Base-by-base conservation (phyloP, 1,140 invertebrate genomes). In the Amphibalanus amphitrite region DNA sequence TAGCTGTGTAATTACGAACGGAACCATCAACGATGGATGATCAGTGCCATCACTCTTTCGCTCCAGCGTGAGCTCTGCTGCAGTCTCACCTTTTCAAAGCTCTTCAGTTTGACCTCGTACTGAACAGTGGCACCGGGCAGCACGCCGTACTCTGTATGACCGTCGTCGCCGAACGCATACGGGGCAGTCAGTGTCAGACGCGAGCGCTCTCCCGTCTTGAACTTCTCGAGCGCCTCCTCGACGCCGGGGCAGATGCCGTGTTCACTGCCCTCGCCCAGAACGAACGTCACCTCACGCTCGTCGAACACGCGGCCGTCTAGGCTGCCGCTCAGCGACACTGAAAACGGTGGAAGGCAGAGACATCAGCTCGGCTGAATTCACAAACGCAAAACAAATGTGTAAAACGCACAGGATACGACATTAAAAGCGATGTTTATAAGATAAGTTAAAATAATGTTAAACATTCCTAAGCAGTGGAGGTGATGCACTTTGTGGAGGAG, bases 181-280 rank as follows among this genome's bases (percentile, higher is more conserved):
- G 88, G 86, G 4, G 90, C 84, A 75, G 89, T 86, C 33, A 97
- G 84, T 70, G 85, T 85, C 13, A 98, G 77, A 69, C 81, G 80
- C 1, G 91, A 90, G 72, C 86, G 90, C 81, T 98, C 95, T 8
- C 86, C 87, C 74, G 86, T 85, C 74, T 87, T 89, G 79, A 98
- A 93, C 77, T 88, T 90, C 73, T 88, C 85, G 0, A 98, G 76
- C 0, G 92, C 93, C 74, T 84, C 83, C 79, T 98, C 96, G 26
- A 98, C 78, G 3, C 93, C 95, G 64, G 87, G 84, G 28, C 92
- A 85, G 26, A 98, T 80, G 73, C 87, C 87, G 67, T 80, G 78
- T 72, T 90, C 88, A 70, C 80, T 83, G 28, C 90, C 93, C 82
- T 97, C 95, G 0, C 94, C 94, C n/a, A 97, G 81, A 40, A 81